Percentiles rank a stretch among this genome's conserved stretches.
phyloP scores from a whole-genome alignment of 1,140 invertebrate genomes.

The Homarus americanus region DNA sequence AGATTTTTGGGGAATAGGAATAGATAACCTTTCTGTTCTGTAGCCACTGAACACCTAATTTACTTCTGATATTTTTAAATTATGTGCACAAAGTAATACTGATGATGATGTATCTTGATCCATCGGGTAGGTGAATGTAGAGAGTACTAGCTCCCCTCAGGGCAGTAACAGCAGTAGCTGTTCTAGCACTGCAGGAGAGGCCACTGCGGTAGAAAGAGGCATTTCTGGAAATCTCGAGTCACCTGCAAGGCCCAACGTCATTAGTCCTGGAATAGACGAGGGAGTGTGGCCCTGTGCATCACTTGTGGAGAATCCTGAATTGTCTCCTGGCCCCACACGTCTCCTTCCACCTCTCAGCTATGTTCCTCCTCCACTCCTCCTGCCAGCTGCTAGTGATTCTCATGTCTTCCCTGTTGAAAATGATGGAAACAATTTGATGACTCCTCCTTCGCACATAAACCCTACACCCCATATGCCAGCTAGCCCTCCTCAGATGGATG shows the following conservation, averaged over 20 bases:
- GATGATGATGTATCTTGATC: constrained; percentile 13
- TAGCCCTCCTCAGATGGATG: constrained; percentile 10
- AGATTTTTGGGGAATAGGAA: no score
- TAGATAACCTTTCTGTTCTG: no score
- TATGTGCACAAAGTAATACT: not conserved
- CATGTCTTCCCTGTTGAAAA: constrained; percentile 20
- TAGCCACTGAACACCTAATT: not conserved
- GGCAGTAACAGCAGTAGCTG: constrained; percentile 36
- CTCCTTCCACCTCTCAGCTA: constrained; percentile 40
- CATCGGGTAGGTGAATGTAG: constrained; percentile 29
- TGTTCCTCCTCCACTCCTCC: constrained; percentile 13
- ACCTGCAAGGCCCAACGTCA: constrained; percentile 7
- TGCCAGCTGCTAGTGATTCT: constrained; percentile 22
- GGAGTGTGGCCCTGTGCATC: constrained; percentile 18
- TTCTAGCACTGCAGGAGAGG: constrained; percentile 33
- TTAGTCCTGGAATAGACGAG: constrained; percentile 27
- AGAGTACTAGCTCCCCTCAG: constrained; percentile 50
- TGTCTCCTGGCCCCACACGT: constrained; percentile 30
- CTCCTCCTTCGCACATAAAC: not conserved
- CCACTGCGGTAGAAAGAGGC: not conserved
- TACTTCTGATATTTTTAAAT: not conserved
- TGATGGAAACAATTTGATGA: constrained; percentile 7
- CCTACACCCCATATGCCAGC: not conserved
- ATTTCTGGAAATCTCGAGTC: constrained; percentile 31
- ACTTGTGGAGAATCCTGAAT: constrained; percentile 14